Evolutionary conservation across 2,113 vertebrate genomes (phyloP).

Genomic region (Heterochromis multidens): DNA sequence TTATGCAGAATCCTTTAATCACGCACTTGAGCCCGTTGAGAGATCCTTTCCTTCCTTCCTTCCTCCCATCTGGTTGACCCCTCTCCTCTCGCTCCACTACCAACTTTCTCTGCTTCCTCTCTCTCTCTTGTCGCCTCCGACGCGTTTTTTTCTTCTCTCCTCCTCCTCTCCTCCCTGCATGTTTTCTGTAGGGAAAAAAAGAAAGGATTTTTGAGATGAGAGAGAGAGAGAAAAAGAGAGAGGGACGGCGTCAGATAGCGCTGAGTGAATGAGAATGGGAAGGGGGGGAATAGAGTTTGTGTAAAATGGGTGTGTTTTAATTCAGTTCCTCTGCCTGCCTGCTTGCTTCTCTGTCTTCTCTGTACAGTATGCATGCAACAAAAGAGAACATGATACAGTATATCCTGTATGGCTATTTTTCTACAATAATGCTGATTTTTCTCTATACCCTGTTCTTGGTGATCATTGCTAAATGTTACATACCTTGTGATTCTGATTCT

Average conservation of each 20-base stretch:
- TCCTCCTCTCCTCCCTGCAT: constrained; percentile 59
- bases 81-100: constrained; percentile 21
- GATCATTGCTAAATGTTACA: no score
- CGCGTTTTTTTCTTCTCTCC: constrained; percentile 43
- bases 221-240: not conserved
- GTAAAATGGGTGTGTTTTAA: constrained; percentile 48
- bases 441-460: not conserved
- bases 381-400: not conserved
- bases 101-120: constrained; percentile 64
- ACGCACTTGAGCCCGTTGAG: constrained; percentile 24
- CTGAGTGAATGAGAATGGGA: constrained; percentile 27
- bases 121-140: constrained; percentile 31
- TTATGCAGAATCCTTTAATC: constrained; percentile 34
- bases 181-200: constrained; percentile 34
- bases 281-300: not conserved
- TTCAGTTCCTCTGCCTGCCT: constrained; percentile 12
- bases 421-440: no score
- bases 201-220: not conserved
- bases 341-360: not conserved
- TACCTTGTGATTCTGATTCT: not conserved
- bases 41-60: constrained; percentile 45
- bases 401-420: not conserved
- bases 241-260: constrained; percentile 16
- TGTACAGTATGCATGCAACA: not conserved
- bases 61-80: constrained; percentile 48